These are phyloP conservation scores for Villa cingulata DNA, from an alignment of 2,888 invertebrate species.

Conservation along the genomic window DNA sequence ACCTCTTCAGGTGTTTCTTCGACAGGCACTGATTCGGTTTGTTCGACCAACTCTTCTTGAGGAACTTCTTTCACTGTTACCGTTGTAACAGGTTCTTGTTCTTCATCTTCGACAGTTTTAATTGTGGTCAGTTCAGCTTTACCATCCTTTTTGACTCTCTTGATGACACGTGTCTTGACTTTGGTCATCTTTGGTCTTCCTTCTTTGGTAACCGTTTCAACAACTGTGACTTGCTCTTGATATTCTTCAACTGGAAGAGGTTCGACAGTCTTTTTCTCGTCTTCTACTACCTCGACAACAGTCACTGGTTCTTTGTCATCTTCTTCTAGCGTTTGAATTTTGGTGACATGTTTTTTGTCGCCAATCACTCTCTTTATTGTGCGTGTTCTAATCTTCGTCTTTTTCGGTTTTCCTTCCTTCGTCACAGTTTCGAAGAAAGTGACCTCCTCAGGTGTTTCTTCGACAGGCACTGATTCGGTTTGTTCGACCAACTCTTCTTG, in stretches of 20 bases:
- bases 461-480: conserved; percentile 12
- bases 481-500: neutral
- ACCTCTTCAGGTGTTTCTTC: conserved; percentile 30
- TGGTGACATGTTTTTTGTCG: conserved; percentile 24
- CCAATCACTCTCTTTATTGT: conserved; percentile 25
- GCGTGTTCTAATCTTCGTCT: conserved; percentile 27
- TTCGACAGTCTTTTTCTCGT: conserved; percentile 13
- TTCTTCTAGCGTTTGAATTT: conserved; percentile 28
- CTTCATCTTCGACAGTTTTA: conserved; percentile 29
- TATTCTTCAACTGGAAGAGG: conserved; percentile 26
- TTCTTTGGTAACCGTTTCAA: conserved; percentile 28
- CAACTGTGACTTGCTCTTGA: conserved; percentile 18
- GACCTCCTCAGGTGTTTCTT: conserved; percentile 20
- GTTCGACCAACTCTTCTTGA: conserved; percentile 15
- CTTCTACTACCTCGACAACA: conserved; percentile 19
- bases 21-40: conserved; percentile 15
- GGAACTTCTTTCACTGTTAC: conserved; percentile 26
- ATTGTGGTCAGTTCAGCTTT: conserved; percentile 31
- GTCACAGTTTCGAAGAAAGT: conserved; percentile 20
- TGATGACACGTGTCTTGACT: conserved; percentile 22
- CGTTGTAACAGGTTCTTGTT: conserved; percentile 25
- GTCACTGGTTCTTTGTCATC: conserved; percentile 25
- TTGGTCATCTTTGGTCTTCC: conserved; percentile 21
- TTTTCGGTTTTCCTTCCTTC: conserved; percentile 22
- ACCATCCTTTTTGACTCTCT: conserved; percentile 15